Evolutionary conservation across 2,888 invertebrate species (phyloP).

Genomic region (Cheilosia vulpina): DNA sequence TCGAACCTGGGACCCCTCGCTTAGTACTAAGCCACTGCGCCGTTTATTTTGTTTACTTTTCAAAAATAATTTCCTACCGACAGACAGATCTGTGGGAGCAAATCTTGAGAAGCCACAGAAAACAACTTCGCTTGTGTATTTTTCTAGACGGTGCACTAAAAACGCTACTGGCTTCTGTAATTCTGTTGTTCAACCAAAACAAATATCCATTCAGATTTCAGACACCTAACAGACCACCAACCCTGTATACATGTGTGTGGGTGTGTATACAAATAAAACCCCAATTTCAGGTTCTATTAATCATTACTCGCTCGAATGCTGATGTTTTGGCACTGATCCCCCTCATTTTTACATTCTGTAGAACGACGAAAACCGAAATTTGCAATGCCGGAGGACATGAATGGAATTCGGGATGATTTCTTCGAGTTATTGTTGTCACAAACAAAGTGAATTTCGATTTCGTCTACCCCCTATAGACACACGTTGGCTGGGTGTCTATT

Average conservation of each 20-base stretch:
- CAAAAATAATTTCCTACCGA: too few species aligned
- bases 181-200: not conserved
- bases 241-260: not conserved
- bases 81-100: too few species aligned
- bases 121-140: too few species aligned
- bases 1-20: too few species aligned
- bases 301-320: conserved; percentile 42
- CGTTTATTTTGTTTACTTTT: too few species aligned
- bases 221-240: not conserved
- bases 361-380: conserved; percentile 8
- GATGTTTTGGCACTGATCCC: conserved; percentile 17
- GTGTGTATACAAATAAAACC: not conserved
- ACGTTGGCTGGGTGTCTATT: not conserved
- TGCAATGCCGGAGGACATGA: conserved; percentile 9
- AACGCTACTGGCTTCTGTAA: too few species aligned
- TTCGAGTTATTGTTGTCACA: conserved; percentile 44
- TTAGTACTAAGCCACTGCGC: too few species aligned
- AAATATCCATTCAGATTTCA: not conserved
- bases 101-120: too few species aligned
- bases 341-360: not conserved
- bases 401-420: conserved; percentile 44
- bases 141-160: too few species aligned
- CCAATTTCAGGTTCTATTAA: conserved; percentile 5
- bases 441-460: conserved; percentile 36
- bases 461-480: conserved; percentile 7